Percentiles rank a stretch among this genome's conserved stretches.
Evolutionary conservation across 1,140 invertebrate species (phyloP).

Genomic region (Daktulosphaira vitifoliae): DNA sequence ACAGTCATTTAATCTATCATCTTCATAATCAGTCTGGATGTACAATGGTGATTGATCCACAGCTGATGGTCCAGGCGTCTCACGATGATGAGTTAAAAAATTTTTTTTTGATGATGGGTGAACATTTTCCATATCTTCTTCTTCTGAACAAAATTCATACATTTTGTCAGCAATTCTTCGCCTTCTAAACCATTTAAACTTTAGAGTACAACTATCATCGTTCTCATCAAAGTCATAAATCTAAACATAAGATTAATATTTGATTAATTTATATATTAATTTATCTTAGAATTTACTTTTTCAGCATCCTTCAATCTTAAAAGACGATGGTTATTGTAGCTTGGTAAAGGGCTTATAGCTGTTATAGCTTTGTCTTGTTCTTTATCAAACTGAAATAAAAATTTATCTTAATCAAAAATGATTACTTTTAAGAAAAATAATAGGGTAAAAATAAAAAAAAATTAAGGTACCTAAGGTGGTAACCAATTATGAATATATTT

Average conservation of each 20-base stretch:
- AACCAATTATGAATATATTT: no score
- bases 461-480: no score
- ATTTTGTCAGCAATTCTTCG: slow-evolving; percentile 79
- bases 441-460: no score
- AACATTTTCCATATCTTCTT: slow-evolving; percentile 37
- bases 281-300: slow-evolving; percentile 2
- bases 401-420: no score
- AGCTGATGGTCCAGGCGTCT: slow-evolving; percentile 21
- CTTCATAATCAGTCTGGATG: slow-evolving; percentile 28
- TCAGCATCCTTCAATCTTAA: slow-evolving; percentile 27
- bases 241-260: slow-evolving; percentile 35
- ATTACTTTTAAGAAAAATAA: no score
- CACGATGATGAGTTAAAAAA: neutral
- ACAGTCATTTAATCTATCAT: slow-evolving; percentile 29
- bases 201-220: slow-evolving; percentile 39
- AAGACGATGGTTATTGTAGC: slow-evolving; percentile 22
- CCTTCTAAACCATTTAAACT: slow-evolving; percentile 49
- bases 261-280: slow-evolving; percentile 5
- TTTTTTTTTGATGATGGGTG: slow-evolving; percentile 28
- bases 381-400: slow-evolving; percentile 24
- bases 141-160: slow-evolving; percentile 54
- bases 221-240: slow-evolving; percentile 41
- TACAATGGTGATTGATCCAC: slow-evolving; percentile 30
- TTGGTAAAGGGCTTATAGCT: neutral
- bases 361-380: slow-evolving; percentile 15